Evolutionary conservation across 1,140 invertebrate genomes (phyloP), one percentile per base, ranked within the genome.

Genomic region (Heliothis subflexa): DNA sequence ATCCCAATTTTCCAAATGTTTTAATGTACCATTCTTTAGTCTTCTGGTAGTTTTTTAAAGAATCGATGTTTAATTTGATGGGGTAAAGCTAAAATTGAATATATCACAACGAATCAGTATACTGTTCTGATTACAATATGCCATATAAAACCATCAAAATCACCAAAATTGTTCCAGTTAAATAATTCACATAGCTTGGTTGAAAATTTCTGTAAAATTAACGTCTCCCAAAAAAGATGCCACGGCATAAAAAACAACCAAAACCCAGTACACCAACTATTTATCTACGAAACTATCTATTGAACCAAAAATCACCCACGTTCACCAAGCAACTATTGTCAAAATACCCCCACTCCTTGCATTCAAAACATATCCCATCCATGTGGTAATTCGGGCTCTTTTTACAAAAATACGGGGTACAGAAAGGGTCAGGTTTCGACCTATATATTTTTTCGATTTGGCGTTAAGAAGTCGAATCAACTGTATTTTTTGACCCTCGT

Each of bases 371-470:
- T 66, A 47, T 47, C 13, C 14, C 7, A 47, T 7, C 16, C 62
- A 40, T 47, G 62, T 47, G 40, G 40, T 47, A 47, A 66, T 66
- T 66, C 40, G 62, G 62, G 4, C 16, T 40, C 47, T 66, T 66
- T 66, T 40, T 47, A 49, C 13, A 11, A 66, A 66, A 47, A 47
- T 66, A 47, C 33, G 61, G 61, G 18, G 2, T 45, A 18, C n/a
- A 10, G 18, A 18, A 66, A 66, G 40, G 61, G 62, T 66, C 16
- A 14, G 33, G 14, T 18, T 64, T 47, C 40, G 62, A 66, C 62
- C 28, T 21, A 66, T 13, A 40, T 62, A 25, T 64, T 64, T 64
- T 66, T 66, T 47, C 40, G 16, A 66, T 66, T 55, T 16, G 62
- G 40, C 47, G 59, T 47, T 18, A 16, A 64, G 61, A 64, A 40